phyloP scores from a whole-genome alignment of 2,888 invertebrate genomes.

The Melieria picta region DNA sequence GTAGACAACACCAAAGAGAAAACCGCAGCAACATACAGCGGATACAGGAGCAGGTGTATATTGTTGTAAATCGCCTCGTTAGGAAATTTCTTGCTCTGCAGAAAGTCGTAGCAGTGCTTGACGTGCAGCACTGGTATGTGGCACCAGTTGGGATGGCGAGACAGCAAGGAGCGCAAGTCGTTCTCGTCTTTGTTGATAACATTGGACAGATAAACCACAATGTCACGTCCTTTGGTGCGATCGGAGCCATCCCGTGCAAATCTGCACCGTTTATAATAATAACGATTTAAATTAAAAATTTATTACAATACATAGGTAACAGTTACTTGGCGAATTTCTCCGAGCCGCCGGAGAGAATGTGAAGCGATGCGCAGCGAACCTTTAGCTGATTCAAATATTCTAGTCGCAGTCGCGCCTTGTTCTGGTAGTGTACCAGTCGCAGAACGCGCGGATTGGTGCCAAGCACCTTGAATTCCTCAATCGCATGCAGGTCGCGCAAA shows the following conservation, averaged over 20 bases:
- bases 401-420: slow-evolving; percentile 67
- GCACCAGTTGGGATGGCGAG: slow-evolving; percentile 73
- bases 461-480: slow-evolving; percentile 73
- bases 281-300: slow-evolving; percentile 2
- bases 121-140: slow-evolving; percentile 72
- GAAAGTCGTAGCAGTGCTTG: slow-evolving; percentile 70
- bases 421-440: slow-evolving; percentile 67
- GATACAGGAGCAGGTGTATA: slow-evolving; percentile 75
- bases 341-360: slow-evolving; percentile 64
- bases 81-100: slow-evolving; percentile 68
- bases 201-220: slow-evolving; percentile 64
- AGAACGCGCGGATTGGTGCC: slow-evolving; percentile 72
- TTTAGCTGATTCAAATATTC: slow-evolving; percentile 68
- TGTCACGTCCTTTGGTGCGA: slow-evolving; percentile 67
- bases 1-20: neutral
- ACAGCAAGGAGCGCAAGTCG: slow-evolving; percentile 64
- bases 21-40: slow-evolving; percentile 68
- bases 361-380: slow-evolving; percentile 67
- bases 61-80: slow-evolving; percentile 70
- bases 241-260: slow-evolving; percentile 70
- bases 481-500: slow-evolving; percentile 69
- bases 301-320: slow-evolving; percentile 18
- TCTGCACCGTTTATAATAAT: slow-evolving; percentile 53
- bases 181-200: slow-evolving; percentile 56
- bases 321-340: slow-evolving; percentile 64